phyloP scores from a whole-genome alignment of 2,113 vertebrate species.

The Antennarius striatus region DNA sequence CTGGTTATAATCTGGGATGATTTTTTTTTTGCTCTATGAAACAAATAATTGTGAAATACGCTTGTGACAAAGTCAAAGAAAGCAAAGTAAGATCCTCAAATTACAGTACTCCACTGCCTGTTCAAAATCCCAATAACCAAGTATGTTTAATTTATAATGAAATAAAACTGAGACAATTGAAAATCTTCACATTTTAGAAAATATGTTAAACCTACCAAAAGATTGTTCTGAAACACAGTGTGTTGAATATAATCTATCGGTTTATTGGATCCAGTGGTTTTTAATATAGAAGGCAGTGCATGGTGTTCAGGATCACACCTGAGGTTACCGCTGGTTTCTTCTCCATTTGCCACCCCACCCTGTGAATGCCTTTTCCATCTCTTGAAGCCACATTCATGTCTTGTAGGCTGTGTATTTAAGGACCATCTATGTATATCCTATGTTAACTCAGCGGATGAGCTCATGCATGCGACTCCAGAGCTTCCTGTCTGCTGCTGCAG shows the following conservation, averaged over 20 bases:
- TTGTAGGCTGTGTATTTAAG: constrained; percentile 39
- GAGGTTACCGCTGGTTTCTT: constrained; percentile 7
- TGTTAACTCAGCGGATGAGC: constrained; percentile 39
- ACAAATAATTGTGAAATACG: too few relatives aligned
- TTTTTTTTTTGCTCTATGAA: too few relatives aligned
- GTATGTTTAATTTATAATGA: not conserved
- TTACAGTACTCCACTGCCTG: not conserved
- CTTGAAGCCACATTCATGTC: constrained; percentile 35
- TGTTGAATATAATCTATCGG: too few relatives aligned
- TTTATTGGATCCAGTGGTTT: too few relatives aligned
- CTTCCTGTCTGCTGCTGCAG: constrained; percentile 40
- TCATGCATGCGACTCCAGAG: constrained; percentile 23
- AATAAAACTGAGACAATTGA: too few relatives aligned
- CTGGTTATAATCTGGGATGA: too few relatives aligned
- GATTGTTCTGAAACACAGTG: too few relatives aligned
- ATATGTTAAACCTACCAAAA: too few relatives aligned
- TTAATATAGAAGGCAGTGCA: too few relatives aligned
- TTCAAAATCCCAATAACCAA: not conserved
- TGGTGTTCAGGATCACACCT: not conserved
- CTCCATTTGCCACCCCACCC: not conserved
- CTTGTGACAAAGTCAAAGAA: not conserved
- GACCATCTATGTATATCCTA: constrained; percentile 56
- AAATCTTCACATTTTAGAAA: too few relatives aligned
- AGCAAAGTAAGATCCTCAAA: not conserved
- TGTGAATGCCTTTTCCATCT: not conserved